Conservation (phyloP, 2,113 vertebrate species). For the Halcyon malimbica region DNA sequence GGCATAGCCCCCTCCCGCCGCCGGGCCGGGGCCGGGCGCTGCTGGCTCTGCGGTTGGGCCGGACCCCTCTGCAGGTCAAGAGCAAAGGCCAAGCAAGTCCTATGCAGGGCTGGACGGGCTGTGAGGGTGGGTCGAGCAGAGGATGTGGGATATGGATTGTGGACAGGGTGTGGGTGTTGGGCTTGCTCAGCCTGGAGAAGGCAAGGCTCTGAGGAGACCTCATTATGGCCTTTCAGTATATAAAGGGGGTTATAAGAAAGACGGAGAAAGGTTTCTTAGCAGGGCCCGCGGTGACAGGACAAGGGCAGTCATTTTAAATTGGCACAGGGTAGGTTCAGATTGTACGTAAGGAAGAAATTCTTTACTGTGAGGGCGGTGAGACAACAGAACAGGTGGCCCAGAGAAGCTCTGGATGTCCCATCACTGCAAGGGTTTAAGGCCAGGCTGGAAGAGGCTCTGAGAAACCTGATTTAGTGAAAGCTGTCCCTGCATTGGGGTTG, state of each 20-base stretch:
- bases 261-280: background rate
- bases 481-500: background rate
- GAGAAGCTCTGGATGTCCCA: background rate
- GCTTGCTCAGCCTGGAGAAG: background rate
- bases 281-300: background rate
- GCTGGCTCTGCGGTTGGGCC: background rate
- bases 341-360: background rate
- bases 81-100: too few relatives aligned
- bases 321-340: too few relatives aligned
- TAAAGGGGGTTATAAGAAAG: background rate
- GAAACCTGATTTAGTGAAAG: background rate
- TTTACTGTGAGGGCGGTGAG: background rate
- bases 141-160: background rate
- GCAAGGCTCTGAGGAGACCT: background rate
- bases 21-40: background rate
- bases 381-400: too few relatives aligned
- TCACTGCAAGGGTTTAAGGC: background rate
- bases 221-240: rapidly evolving
- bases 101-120: background rate
- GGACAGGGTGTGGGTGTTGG: background rate
- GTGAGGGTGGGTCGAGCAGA: rapidly evolving
- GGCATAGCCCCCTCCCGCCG: background rate
- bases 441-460: background rate
- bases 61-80: background rate
- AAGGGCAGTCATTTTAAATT: background rate